Percentiles rank a stretch among this genome's conserved stretches.
These are phyloP conservation scores for Crocallis elinguaria DNA, from an alignment of 2,888 invertebrate species.

Conservation along the genomic window DNA sequence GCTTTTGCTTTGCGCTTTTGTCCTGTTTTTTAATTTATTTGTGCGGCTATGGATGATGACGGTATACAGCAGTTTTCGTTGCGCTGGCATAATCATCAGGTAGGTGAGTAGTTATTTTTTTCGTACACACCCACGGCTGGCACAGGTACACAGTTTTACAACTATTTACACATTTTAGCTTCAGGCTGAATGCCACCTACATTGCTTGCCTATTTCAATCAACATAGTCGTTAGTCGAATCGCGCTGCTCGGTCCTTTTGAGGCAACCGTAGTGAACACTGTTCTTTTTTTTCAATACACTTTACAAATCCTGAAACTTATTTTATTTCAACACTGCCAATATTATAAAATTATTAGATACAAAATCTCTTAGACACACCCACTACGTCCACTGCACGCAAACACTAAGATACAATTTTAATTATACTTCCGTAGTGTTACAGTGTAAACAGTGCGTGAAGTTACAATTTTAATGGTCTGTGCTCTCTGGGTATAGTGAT, in stretches of 20 bases:
- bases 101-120: constrained; percentile 80
- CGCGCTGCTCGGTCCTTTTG: constrained; percentile 10
- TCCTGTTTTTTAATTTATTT: constrained; percentile 47
- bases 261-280: constrained; percentile 11
- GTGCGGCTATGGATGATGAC: constrained; percentile 82
- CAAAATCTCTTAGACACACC: constrained; percentile 14
- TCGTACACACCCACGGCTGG: constrained; percentile 60
- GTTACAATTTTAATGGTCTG: background rate
- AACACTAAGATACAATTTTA: constrained; percentile 16
- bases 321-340: too few relatives aligned
- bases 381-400: background rate
- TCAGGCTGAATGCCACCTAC: constrained; percentile 36
- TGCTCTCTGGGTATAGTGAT: too few relatives aligned
- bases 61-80: constrained; percentile 92
- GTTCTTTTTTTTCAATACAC: constrained; percentile 15
- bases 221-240: constrained; percentile 17
- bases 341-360: constrained; percentile 6
- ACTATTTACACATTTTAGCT: constrained; percentile 45
- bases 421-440: constrained; percentile 14
- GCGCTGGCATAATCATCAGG: constrained; percentile 94
- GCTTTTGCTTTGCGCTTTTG: constrained; percentile 62
- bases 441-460: constrained; percentile 10
- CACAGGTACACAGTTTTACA: constrained; percentile 53
- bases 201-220: constrained; percentile 30
- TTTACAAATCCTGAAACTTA: too few relatives aligned